Conservation (phyloP, 1,140 invertebrate species). For the Pogonognathellus flavescens region DNA sequence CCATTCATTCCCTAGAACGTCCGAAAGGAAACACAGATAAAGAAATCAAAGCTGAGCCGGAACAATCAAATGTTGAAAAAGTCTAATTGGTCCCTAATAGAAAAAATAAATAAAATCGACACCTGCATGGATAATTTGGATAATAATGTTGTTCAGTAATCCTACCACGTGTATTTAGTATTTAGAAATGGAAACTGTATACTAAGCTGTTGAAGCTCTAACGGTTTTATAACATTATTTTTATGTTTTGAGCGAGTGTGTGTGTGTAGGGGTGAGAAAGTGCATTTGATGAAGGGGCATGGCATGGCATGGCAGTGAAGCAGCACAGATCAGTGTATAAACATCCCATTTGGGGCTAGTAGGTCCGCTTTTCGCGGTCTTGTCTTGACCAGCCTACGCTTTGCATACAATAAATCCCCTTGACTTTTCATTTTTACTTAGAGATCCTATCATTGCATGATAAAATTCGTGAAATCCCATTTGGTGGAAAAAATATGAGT, state of each 20-base stretch:
- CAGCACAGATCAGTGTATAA: constrained; percentile 9
- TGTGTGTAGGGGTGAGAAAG: background rate
- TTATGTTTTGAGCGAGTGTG: too few relatives aligned
- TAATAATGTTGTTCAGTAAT: too few relatives aligned
- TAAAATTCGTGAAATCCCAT: constrained; percentile 19
- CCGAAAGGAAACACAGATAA: constrained; percentile 3
- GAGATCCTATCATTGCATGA: constrained; percentile 4
- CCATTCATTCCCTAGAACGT: too few relatives aligned
- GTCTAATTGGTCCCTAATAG: background rate
- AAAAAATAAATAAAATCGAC: constrained; percentile 1
- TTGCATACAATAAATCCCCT: constrained; percentile 29
- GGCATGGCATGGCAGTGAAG: background rate
- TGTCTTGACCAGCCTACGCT: background rate
- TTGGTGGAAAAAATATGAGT: constrained; percentile 33
- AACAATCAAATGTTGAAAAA: background rate
- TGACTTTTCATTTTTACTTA: background rate
- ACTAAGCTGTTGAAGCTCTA: too few relatives aligned
- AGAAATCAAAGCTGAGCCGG: constrained; percentile 23
- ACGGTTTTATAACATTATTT: too few relatives aligned
- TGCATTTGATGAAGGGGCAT: background rate
- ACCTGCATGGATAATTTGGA: background rate
- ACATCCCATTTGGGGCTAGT: constrained; percentile 17
- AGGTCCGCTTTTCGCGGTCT: background rate
- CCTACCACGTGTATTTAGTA: too few relatives aligned
- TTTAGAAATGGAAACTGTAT: too few relatives aligned